Evolutionary conservation across 2,113 vertebrate species (phyloP), one percentile per base, ranked within the genome.

Genomic region (Columba livia): DNA sequence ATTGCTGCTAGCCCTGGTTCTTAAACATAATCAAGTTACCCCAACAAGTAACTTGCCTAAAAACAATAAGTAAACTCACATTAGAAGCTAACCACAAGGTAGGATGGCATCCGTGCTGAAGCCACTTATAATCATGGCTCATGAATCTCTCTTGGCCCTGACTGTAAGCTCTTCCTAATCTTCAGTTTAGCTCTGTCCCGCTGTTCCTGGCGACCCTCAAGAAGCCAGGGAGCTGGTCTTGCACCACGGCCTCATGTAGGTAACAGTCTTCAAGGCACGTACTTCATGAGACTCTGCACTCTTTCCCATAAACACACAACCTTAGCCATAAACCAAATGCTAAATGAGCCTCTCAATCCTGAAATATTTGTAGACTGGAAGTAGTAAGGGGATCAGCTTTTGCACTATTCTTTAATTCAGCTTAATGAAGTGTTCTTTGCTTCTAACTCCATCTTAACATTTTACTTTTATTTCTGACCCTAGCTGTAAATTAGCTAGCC

Each of bases 41-140:
- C 32, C 15, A 70, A 31, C 15, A 84, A 48, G 11, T 13, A 36
- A 29, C n/a, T 71, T 75, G 9, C 20, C n/a, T 54, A 48, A 65
- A 71, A 54, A 8, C 19, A 74, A 4, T 38, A 67, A 38, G 7
- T 25, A 57, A 83, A 40, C 24, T 23, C 40, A 50, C 10, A 23
- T 24, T 24, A 64, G n/a, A 89, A 64, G 29, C 83, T 64, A 74
- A 29, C 21, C 5, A 62, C 21, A 58, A 25, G 5, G 42, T 51
- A 24, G 21, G 18, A 44, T 53, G 48, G 12, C 32, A 64, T 38
- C 29, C 0, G 1, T 32, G 12, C 29, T 36, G 48, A 69, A 58
- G 12, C 6, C 0, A 0, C n/a, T 40, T 69, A 34, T 14, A 53
- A 38, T 42, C 4, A 9, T 10, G 25, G 5, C 7, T 66, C 40